A percentile compares a stretch with the other conserved stretches of the same genome.
Conservation (phyloP, 1,140 invertebrate genomes). For the Drosophila lini region DNA sequence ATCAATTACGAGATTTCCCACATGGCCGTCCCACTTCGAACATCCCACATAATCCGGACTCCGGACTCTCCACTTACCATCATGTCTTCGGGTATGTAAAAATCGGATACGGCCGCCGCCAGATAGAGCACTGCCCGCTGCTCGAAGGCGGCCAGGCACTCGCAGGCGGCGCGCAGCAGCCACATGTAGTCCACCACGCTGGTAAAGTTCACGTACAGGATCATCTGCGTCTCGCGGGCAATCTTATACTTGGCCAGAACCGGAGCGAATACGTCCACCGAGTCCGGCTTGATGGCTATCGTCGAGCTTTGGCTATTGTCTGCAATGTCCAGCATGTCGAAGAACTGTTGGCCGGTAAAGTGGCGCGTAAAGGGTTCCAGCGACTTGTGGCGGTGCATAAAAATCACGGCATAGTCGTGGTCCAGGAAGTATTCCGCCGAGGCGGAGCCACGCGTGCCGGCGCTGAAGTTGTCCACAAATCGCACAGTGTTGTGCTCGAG, state of each 20-base stretch:
- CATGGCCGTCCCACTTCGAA: constrained; percentile 34
- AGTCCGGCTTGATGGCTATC: constrained; percentile 89
- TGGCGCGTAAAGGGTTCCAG: constrained; percentile 95
- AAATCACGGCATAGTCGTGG: constrained; percentile 91
- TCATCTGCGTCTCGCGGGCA: constrained; percentile 87
- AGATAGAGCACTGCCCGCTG: constrained; percentile 93
- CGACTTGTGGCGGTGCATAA: constrained; percentile 92
- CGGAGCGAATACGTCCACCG: constrained; percentile 88
- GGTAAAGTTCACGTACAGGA: constrained; percentile 92
- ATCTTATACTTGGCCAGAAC: constrained; percentile 90
- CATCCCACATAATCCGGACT: constrained; percentile 9
- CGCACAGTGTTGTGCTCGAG: constrained; percentile 98
- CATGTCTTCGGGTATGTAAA: constrained; percentile 96
- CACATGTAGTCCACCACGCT: constrained; percentile 97
- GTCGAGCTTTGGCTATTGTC: constrained; percentile 86
- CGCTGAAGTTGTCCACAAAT: constrained; percentile 99
- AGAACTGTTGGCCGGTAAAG: constrained; percentile 91
- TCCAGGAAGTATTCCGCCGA: constrained; percentile 98
- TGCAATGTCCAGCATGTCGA: constrained; percentile 91
- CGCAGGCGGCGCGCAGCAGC: constrained; percentile 92
- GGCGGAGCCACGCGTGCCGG: constrained; percentile 96
- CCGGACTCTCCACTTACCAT: constrained; percentile 88
- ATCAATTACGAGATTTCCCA: constrained; percentile 82
- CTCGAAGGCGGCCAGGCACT: constrained; percentile 89
- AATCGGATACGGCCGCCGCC: constrained; percentile 99